Evolutionary conservation across 2,888 invertebrate genomes (phyloP).

Genomic region (Rhimphoctona megacephalus): DNA sequence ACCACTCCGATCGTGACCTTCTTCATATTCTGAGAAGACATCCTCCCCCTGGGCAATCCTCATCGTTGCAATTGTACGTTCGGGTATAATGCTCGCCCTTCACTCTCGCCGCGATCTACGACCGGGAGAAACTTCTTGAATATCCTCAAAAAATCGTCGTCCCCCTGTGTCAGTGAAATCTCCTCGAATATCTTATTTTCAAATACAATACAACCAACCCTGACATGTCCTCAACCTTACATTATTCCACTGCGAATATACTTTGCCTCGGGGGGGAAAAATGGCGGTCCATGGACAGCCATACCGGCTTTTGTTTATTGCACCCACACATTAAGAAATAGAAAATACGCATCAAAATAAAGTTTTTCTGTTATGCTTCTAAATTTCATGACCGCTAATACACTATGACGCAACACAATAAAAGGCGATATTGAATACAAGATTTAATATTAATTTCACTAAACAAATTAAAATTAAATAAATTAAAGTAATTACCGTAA

Average conservation of each 20-base stretch:
- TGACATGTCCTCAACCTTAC: conserved; percentile 1
- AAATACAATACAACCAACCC: background rate
- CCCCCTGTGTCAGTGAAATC: background rate
- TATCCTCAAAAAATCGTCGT: conserved; percentile 26
- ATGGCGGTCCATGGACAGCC: background rate
- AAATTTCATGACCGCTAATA: too few species aligned
- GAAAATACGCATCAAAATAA: too few species aligned
- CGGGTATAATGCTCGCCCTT: background rate
- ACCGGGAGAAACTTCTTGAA: conserved; percentile 33
- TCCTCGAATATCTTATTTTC: conserved; percentile 3
- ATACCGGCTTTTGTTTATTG: background rate
- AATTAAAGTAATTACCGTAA: too few species aligned
- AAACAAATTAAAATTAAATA: too few species aligned
- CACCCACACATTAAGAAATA: too few species aligned
- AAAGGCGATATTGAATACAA: too few species aligned
- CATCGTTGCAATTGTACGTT: background rate
- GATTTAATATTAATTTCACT: too few species aligned
- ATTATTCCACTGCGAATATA: background rate
- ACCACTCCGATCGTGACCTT: background rate
- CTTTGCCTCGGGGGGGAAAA: background rate
- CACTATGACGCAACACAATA: too few species aligned
- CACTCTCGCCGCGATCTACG: conserved; percentile 34
- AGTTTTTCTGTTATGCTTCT: too few species aligned
- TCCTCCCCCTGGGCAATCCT: background rate
- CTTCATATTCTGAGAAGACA: background rate